phyloP scores from a whole-genome alignment of 2,113 vertebrate genomes.

The Mobula birostris region DNA sequence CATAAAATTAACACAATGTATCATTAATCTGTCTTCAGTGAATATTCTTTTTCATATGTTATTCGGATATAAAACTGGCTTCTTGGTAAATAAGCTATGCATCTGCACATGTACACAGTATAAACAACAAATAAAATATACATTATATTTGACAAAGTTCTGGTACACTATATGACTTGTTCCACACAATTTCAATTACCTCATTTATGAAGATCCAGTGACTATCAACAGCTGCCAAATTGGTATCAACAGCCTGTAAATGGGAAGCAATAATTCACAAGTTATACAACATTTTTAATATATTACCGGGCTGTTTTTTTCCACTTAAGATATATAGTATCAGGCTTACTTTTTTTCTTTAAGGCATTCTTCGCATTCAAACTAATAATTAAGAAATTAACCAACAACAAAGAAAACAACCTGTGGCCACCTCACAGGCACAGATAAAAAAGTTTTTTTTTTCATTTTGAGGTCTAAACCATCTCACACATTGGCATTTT shows the following conservation, averaged over 20 bases:
- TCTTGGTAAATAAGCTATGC: not conserved
- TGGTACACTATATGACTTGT: not conserved
- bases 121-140: not conserved
- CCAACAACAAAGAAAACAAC: not conserved
- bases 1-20: not conserved
- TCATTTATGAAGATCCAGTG: slow-evolving; percentile 40
- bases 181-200: slow-evolving; percentile 31
- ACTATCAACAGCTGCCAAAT: slow-evolving; percentile 39
- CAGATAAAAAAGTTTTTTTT: not conserved
- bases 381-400: not conserved
- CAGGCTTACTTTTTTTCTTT: not conserved
- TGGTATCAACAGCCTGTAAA: slow-evolving; percentile 38
- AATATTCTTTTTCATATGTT: not conserved
- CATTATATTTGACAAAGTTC: not conserved
- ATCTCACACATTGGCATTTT: not conserved
- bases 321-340: not conserved
- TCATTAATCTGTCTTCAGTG: too few species aligned
- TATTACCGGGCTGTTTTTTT: not conserved
- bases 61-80: not conserved
- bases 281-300: not conserved
- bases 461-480: not conserved
- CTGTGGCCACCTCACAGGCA: not conserved
- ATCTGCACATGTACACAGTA: not conserved
- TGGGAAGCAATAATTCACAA: not conserved
- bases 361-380: not conserved